Base-by-base conservation (phyloP, 2,797 vertebrate species). In the Coreius guichenoti region DNA sequence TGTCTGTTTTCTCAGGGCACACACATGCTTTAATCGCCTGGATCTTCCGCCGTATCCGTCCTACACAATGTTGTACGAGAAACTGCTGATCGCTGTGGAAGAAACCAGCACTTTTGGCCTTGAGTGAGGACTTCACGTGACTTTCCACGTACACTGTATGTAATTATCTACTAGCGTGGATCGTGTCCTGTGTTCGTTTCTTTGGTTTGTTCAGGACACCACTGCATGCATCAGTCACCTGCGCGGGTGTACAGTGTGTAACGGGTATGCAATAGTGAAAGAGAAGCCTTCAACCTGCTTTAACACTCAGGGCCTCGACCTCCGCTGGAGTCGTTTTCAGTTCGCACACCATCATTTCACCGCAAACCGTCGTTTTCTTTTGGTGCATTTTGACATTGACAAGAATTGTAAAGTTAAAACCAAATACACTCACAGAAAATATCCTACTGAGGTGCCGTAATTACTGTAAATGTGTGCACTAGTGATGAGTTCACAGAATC, bases 41-140 rank as follows among this genome's bases (percentile, higher is more conserved):
- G 97, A 97, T 92, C 97, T 97, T 84, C 97, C 97, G 68, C 96
- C 97, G 16, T 97, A 97, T 87, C 96, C 97, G n/a, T 97, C 96
- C 0, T 97, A 96, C 91, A 96, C 96, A 47, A 96, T 97, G 96
- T 90, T 97, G 63, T 95, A 96, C 63, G 96, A 97, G 91, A 97
- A 97, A 92, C 91, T 97, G 80, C 92, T 97, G 89, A 97, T 96
- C 83, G 96, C 96, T 36, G 96, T 97, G 84, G 96, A 97, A 93
- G 96, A 96, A 92, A 97, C 96, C 86, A 97, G 96, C 93, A 97
- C 96, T 61, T 97, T 97, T 91, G 96, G 96, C 94, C 96, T 97
- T 80, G 96, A 97, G 93, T 97, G 92, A 97, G 87, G 88, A 47
- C 69, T 29, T n/a, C 26, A 61, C 16, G 45, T 63, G 67, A 58